Conservation (phyloP, 2,797 vertebrate species). For the Sebastes vulpes region DNA sequence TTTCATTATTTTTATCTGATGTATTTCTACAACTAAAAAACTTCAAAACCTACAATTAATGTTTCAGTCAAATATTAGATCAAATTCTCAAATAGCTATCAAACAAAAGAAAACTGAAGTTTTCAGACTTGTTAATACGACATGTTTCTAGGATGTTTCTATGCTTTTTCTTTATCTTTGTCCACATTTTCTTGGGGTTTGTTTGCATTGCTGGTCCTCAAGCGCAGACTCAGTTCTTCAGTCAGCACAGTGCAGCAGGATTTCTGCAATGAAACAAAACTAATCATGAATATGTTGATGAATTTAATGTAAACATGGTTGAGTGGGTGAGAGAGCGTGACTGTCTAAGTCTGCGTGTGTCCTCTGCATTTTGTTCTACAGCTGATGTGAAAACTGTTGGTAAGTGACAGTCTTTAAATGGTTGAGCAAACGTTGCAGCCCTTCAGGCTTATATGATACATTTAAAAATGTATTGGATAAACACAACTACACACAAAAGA, state of each 20-base stretch:
- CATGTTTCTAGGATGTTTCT: constrained; percentile 4
- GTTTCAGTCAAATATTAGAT: constrained; percentile 6
- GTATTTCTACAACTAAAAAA: neutral
- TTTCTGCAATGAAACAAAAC: constrained; percentile 80
- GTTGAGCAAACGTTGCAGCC: neutral
- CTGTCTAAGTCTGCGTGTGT: neutral
- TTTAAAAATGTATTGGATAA: neutral
- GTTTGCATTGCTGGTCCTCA: constrained; percentile 75
- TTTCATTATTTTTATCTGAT: neutral
- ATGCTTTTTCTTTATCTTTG: constrained; percentile 85
- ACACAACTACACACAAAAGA: neutral
- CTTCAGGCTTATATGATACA: neutral
- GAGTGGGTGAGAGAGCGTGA: neutral
- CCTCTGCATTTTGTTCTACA: neutral
- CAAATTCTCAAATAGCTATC: neutral
- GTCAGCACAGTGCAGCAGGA: constrained; percentile 89
- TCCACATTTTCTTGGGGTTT: constrained; percentile 83
- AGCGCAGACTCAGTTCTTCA: constrained; percentile 89
- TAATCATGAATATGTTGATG: neutral
- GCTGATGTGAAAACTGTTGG: neutral
- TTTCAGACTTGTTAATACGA: neutral
- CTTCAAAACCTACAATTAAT: neutral
- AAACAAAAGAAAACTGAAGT: neutral
- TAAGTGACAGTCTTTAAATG: neutral
- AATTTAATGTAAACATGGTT: neutral